Evolutionary conservation across 2,113 vertebrate genomes (phyloP), one percentile per base, ranked within the genome.

Genomic region (Lethenteron camtschaticum): DNA sequence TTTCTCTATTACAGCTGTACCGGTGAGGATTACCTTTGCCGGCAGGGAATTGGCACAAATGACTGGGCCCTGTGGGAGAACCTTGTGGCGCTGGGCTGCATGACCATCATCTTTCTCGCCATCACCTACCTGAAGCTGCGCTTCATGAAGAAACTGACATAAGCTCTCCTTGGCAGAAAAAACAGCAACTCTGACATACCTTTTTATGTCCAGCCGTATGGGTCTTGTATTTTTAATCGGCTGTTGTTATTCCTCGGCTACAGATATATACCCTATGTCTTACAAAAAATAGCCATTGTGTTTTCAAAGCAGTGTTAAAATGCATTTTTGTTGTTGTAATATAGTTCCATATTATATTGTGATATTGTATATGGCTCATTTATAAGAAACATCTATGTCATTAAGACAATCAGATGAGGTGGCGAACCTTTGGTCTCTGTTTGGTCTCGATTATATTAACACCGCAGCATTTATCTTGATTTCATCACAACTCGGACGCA

Each of bases 41-140:
- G 75, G 74, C 79, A 81, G 70, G 79, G 79, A 72, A 78, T 80
- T 0, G 1, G 69, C 11, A 71, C 75, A 4, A 76, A 74, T 11
- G 41, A 20, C 74, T 80, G 78, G 78, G 77, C 75, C 56, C 79
- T 81, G 77, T 81, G 79, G 79, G 77, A 80, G 63, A 81, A 80
- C 59, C 69, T 79, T 55, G 74, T 80, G 56, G 79, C 77, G 69
- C 78, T 81, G 4, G 18, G 75, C 71, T 81, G 79, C 72, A 79
- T 81, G 78, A 79, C 73, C 59, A 11, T 76, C 55, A 77, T 77
- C 70, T 81, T 81, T 72, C 77, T 81, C 11, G 55, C 57, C 55
- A 79, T 81, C 68, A 78, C 79, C 69, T 81, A 81, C 12, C 69
- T 69, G 11, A 81, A 80, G 73, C 78, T 81, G 14, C 73, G 77